Evolutionary conservation across 2,888 invertebrate genomes (phyloP).

Genomic region (Hypsopygia costalis): DNA sequence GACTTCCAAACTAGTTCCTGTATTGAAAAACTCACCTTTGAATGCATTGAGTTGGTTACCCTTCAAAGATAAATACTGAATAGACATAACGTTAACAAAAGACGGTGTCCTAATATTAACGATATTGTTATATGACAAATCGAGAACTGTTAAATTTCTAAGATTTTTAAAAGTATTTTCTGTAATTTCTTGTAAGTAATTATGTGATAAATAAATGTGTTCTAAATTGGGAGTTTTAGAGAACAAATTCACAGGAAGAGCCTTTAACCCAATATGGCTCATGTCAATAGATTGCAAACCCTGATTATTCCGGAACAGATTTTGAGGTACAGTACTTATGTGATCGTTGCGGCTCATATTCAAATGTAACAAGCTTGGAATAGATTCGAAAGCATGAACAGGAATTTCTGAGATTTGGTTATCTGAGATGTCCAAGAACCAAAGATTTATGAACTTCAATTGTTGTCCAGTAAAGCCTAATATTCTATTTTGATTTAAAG

Average conservation of each 20-base stretch:
- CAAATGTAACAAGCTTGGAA: constrained; percentile 84
- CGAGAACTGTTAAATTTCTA: constrained; percentile 86
- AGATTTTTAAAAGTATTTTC: constrained; percentile 89
- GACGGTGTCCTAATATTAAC: constrained; percentile 86
- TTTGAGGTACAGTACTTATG: constrained; percentile 82
- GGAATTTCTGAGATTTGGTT: constrained; percentile 88
- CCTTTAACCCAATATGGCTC: constrained; percentile 86
- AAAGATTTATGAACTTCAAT: constrained; percentile 82
- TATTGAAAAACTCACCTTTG: constrained; percentile 92
- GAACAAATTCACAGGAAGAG: constrained; percentile 86
- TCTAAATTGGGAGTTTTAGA: constrained; percentile 84
- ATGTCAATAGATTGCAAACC: constrained; percentile 86
- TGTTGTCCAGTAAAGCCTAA: constrained; percentile 83
- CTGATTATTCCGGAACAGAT: constrained; percentile 85
- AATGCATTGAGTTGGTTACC: constrained; percentile 90
- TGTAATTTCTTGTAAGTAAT: constrained; percentile 87
- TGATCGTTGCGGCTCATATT: constrained; percentile 89
- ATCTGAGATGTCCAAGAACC: constrained; percentile 87
- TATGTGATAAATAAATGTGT: constrained; percentile 85
- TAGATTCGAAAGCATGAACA: constrained; percentile 83
- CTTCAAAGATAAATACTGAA: constrained; percentile 85
- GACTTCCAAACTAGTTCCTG: constrained; percentile 89
- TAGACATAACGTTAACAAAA: constrained; percentile 88
- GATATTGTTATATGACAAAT: constrained; percentile 90
- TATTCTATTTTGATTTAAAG: constrained; percentile 87